Conservation (phyloP, 2,113 vertebrate genomes). For the Tragulus kanchil region DNA sequence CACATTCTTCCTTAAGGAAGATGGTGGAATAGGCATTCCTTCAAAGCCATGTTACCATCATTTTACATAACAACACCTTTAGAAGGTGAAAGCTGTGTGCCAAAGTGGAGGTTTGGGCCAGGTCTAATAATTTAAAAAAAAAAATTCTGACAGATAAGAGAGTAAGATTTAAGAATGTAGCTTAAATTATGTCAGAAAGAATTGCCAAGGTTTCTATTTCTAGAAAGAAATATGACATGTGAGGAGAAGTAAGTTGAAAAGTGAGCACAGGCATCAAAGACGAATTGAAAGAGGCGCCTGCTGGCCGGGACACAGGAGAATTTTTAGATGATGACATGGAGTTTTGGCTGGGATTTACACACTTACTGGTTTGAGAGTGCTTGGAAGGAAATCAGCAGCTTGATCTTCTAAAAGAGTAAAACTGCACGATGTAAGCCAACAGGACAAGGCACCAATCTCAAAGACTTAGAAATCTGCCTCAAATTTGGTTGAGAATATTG, state of each 20-base stretch:
- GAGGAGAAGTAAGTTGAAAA: background rate
- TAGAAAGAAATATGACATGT: background rate
- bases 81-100: background rate
- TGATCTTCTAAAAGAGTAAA: conserved; percentile 6
- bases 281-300: background rate
- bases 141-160: background rate
- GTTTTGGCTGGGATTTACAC: background rate
- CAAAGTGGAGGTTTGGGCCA: background rate
- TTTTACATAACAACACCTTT: background rate
- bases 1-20: background rate
- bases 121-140: background rate
- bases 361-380: background rate
- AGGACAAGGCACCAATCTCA: background rate
- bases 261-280: background rate
- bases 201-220: background rate
- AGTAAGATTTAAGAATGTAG: background rate
- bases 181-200: background rate
- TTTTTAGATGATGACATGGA: background rate
- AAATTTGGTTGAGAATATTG: background rate
- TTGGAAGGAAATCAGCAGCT: background rate
- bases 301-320: background rate
- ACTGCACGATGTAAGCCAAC: background rate
- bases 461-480: background rate
- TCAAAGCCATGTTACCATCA: background rate
- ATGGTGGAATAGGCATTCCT: background rate